Evolutionary conservation across 1,140 invertebrate genomes (phyloP).

Genomic region (Lasioglossum baleicum): DNA sequence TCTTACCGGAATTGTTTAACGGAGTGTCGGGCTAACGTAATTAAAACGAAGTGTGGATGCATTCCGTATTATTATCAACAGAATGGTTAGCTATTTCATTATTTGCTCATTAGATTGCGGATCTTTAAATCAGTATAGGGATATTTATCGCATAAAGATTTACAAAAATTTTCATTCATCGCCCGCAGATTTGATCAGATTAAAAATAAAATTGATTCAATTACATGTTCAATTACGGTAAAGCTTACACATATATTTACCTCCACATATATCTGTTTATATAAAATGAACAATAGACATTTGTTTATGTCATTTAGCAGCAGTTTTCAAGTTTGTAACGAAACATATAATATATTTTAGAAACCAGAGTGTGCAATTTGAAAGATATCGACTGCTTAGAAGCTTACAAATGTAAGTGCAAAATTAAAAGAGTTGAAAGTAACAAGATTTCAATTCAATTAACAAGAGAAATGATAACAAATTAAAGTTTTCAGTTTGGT

Average conservation of each 20-base stretch:
- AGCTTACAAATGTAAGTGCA: constrained; percentile 71
- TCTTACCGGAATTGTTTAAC: constrained; percentile 84
- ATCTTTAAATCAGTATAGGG: too few species aligned
- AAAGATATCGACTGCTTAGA: constrained; percentile 78
- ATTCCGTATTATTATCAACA: constrained; percentile 81
- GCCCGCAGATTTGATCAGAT: too few species aligned
- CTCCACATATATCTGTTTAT: too few species aligned
- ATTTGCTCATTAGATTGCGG: background rate
- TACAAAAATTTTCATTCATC: too few species aligned
- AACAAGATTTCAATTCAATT: too few species aligned
- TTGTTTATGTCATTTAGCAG: too few species aligned
- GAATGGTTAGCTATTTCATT: constrained; percentile 73
- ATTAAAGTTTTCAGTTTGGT: constrained; percentile 45
- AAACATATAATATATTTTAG: constrained; percentile 28
- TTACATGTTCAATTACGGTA: background rate
- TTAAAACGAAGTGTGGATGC: constrained; percentile 80
- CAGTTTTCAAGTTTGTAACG: background rate
- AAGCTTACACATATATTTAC: too few species aligned
- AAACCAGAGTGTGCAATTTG: constrained; percentile 76
- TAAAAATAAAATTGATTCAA: background rate
- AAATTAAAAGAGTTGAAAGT: too few species aligned
- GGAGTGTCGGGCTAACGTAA: constrained; percentile 79
- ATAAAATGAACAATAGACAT: too few species aligned
- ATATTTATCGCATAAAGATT: too few species aligned
- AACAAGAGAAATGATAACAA: too few species aligned